Base-by-base conservation (phyloP, 2,113 vertebrate genomes). In the Dunckerocampus dactyliophorus region DNA sequence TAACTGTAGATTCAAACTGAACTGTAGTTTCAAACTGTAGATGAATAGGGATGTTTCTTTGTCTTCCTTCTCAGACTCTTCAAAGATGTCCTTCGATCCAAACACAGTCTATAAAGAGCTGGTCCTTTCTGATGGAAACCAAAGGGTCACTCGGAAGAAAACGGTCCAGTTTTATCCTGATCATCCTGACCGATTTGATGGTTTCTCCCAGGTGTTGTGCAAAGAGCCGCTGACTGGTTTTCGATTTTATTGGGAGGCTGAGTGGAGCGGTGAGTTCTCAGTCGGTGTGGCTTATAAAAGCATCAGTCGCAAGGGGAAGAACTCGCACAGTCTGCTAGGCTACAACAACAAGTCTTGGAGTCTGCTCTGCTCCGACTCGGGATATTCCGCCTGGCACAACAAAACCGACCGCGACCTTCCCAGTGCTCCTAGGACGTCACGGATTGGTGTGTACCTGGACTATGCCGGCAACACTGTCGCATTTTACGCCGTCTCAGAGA, bases 211-310 rank as follows among this genome's bases (percentile, higher is more conserved):
- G 86, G 91, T 93, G 31, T 86, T 93, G 63, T 98, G 95, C 34
- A 56, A 21, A 0, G 92, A 97, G 84, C 71, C 90, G 11, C 89
- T 92, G 42, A 73, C 59, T 42, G 78, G 79, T 0, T 93, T 92
- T 51, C 89, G 75, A 4, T 93, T 94, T 81, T 99, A 98, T 89
- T 99, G 97, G 96, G 96, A 98, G 81, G 90, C 92, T 0, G 83
- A 81, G 62, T 76, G 90, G 62, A 92, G 86, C 3, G 88, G 86
- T 22, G 92, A 95, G 0, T 89, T 95, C 71, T 91, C 93, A 1
- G 74, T 97, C 10, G 97, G 96, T 0, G 80, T 96, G 15, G 89
- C 95, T 28, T 98, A 95, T 69, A 83, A 48, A 0, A 85, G 84
- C 8, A 94, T 98, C 47, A 69, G 82, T 0, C 82, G 90, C 34